phyloP scores from a whole-genome alignment of 2,797 vertebrate genomes.

The Dipus sagitta region DNA sequence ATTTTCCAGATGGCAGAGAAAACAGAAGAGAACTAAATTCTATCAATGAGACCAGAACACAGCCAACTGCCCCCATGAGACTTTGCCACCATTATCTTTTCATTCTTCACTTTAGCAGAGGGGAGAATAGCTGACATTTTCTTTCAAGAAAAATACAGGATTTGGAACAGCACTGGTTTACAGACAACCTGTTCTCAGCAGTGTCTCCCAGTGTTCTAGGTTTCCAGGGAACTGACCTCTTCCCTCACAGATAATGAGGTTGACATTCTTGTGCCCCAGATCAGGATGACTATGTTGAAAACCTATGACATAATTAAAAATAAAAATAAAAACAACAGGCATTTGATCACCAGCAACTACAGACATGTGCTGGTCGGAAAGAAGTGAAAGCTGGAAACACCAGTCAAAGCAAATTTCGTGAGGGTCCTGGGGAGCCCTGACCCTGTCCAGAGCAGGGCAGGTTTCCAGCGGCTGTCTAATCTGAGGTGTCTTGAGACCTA shows the following conservation, averaged over 20 bases:
- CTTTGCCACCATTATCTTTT: no score
- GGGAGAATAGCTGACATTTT: background rate
- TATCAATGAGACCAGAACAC: no score
- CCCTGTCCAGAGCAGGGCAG: background rate
- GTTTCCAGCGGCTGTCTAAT: background rate
- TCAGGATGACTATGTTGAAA: slow-evolving; percentile 64
- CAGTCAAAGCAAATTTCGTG: background rate
- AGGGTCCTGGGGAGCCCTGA: background rate
- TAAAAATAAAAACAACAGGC: slow-evolving; percentile 45
- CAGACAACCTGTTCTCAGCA: background rate
- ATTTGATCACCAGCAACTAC: background rate
- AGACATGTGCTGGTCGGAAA: background rate
- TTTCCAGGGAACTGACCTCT: slow-evolving; percentile 73
- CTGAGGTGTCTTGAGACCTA: background rate
- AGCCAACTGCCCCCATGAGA: no score
- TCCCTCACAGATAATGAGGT: slow-evolving; percentile 69
- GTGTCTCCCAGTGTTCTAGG: background rate
- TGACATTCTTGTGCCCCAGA: slow-evolving; percentile 66
- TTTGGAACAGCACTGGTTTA: background rate
- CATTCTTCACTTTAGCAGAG: background rate
- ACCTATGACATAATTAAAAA: slow-evolving; percentile 45
- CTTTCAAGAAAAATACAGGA: slow-evolving; percentile 18
- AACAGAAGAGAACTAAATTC: no score
- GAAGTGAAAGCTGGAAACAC: background rate
- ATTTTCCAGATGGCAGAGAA: no score